Percentiles rank a stretch among this genome's conserved stretches.
phyloP scores from a whole-genome alignment of 2,888 invertebrate species.

The Pollenia angustigena region DNA sequence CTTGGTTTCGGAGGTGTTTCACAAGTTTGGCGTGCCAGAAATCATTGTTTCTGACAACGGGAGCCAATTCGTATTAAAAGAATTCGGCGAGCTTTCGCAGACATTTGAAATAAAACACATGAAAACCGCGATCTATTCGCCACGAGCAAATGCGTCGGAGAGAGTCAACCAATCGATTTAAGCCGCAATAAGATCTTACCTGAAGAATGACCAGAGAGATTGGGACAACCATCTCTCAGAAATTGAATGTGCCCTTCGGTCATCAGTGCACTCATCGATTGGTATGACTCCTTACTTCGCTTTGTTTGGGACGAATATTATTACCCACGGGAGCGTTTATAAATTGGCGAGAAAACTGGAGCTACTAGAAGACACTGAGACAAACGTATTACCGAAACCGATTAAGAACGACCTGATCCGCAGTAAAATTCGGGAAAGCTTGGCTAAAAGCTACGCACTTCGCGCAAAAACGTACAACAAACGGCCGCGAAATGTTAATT shows the following conservation, averaged over 20 bases:
- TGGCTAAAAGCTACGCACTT: too few species aligned
- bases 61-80: background rate
- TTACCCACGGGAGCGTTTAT: conserved; percentile 13
- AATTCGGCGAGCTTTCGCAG: background rate
- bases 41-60: background rate
- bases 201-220: background rate
- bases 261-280: background rate
- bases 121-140: background rate
- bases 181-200: background rate
- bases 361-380: background rate
- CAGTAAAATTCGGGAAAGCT: too few species aligned
- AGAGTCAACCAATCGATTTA: background rate
- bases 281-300: conserved; percentile 20
- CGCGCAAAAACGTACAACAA: too few species aligned
- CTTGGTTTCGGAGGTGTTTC: background rate
- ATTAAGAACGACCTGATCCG: too few species aligned
- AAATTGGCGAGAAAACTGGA: conserved; percentile 14
- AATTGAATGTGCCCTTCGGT: background rate
- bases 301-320: conserved; percentile 31
- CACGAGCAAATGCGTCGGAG: background rate
- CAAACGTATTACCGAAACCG: too few species aligned
- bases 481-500: too few species aligned
- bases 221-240: background rate
- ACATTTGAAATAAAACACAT: background rate
- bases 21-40: conserved; percentile 9